A percentile compares a stretch with the other conserved stretches of the same genome.
phyloP scores from a whole-genome alignment of 2,797 vertebrate genomes.

The Chelidonichthys spinosus region DNA sequence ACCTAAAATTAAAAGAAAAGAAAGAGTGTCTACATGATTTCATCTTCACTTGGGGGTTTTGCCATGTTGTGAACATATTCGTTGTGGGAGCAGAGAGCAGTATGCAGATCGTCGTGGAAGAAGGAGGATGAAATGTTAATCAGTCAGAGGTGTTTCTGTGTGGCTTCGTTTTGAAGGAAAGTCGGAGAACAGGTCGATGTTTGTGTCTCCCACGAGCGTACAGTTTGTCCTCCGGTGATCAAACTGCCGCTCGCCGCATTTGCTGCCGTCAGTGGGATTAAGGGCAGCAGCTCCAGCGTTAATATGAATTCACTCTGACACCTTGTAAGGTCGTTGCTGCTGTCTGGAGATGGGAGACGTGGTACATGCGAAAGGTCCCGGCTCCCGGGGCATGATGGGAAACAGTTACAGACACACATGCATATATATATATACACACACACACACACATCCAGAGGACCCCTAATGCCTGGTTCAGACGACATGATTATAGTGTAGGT shows the following conservation, averaged over 20 bases:
- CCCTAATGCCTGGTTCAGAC: no score
- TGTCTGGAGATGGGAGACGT: constrained; percentile 19
- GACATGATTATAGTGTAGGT: no score
- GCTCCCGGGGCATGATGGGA: constrained; percentile 1
- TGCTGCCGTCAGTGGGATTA: constrained; percentile 44
- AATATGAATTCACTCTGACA: constrained; percentile 61
- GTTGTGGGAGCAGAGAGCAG: neutral
- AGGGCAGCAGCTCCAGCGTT: constrained; percentile 27
- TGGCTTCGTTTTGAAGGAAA: neutral
- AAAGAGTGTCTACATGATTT: no score
- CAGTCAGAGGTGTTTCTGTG: no score
- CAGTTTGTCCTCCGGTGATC: neutral
- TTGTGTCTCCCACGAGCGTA: neutral
- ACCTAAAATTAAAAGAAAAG: no score
- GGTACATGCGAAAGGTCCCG: constrained; percentile 17
- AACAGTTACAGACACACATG: neutral
- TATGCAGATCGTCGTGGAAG: neutral
- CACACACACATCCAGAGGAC: neutral
- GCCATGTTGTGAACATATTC: neutral
- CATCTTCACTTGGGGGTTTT: no score
- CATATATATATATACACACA: neutral
- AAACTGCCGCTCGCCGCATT: constrained; percentile 13
- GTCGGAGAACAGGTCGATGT: neutral
- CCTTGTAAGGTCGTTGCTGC: constrained; percentile 45
- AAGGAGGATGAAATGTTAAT: neutral